A percentile compares a stretch with the other conserved stretches of the same genome.
Conservation (phyloP, 2,797 vertebrate genomes). For the Liasis olivaceus region DNA sequence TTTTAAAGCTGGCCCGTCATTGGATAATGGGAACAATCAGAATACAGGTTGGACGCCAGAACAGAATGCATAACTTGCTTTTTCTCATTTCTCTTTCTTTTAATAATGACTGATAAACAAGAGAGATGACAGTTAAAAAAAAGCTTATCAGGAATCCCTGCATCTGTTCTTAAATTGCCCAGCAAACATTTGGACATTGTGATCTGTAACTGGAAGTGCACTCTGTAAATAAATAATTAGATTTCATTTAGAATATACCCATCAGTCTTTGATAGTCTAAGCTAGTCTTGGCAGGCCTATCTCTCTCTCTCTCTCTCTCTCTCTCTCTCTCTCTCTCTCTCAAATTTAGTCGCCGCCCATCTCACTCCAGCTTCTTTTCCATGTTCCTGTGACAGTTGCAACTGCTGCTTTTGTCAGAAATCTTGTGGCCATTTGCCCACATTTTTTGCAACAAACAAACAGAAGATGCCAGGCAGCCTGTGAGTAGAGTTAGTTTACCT, state of each 20-base stretch:
- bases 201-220: not conserved
- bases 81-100: not conserved
- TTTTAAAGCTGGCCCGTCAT: not conserved
- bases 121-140: not conserved
- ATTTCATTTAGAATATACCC: constrained; percentile 61
- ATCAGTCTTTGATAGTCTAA: constrained; percentile 38
- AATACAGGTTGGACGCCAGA: not conserved
- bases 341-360: too few relatives aligned
- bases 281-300: constrained; percentile 5
- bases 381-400: constrained; percentile 35
- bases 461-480: constrained; percentile 43
- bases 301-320: too few relatives aligned
- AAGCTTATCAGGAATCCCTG: constrained; percentile 19
- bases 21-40: too few relatives aligned
- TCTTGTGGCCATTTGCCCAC: constrained; percentile 54
- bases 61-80: not conserved
- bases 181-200: not conserved
- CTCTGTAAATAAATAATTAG: constrained; percentile 33
- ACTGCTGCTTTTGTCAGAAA: constrained; percentile 53
- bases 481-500: not conserved
- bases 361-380: constrained; percentile 33
- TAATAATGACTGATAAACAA: not conserved
- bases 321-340: too few relatives aligned
- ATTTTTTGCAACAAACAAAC: constrained; percentile 54
- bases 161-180: not conserved